phyloP scores from a whole-genome alignment of 2,113 vertebrate genomes.

The Mirza zaza region DNA sequence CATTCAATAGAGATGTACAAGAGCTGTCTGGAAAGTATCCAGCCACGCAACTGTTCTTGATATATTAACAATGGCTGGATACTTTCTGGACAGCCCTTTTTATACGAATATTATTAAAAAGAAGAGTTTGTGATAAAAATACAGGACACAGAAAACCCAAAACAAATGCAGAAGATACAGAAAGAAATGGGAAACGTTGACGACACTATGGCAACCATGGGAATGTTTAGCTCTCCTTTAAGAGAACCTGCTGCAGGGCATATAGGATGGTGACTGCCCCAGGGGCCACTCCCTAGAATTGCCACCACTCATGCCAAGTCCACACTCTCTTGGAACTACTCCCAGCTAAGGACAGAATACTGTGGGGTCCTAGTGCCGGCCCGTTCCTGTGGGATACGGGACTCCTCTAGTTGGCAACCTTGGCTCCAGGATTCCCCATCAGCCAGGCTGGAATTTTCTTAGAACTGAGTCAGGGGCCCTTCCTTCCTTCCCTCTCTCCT shows the following conservation, averaged over 20 bases:
- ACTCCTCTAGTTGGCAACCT: neutral
- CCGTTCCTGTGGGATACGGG: neutral
- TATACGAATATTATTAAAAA: neutral
- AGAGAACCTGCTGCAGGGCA: neutral
- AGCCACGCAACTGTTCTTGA: rapidly evolving
- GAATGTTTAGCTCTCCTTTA: neutral
- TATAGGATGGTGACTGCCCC: neutral
- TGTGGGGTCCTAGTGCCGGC: neutral
- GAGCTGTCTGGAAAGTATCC: too few relatives aligned
- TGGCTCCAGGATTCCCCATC: neutral
- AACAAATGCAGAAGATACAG: neutral
- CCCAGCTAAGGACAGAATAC: neutral
- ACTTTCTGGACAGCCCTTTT: too few relatives aligned
- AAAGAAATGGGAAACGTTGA: neutral
- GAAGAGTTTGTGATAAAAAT: neutral
- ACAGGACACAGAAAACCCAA: neutral
- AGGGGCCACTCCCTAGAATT: neutral
- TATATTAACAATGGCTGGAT: too few relatives aligned
- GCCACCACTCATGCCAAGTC: neutral
- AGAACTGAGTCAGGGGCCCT: neutral
- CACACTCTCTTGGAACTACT: neutral
- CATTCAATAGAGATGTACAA: neutral
- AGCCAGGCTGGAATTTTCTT: neutral
- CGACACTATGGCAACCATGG: neutral
- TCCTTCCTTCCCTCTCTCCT: neutral